Evolutionary conservation across 1,140 invertebrate species (phyloP), one percentile per base, ranked within the genome.

Genomic region (Sitophilus oryzae): DNA sequence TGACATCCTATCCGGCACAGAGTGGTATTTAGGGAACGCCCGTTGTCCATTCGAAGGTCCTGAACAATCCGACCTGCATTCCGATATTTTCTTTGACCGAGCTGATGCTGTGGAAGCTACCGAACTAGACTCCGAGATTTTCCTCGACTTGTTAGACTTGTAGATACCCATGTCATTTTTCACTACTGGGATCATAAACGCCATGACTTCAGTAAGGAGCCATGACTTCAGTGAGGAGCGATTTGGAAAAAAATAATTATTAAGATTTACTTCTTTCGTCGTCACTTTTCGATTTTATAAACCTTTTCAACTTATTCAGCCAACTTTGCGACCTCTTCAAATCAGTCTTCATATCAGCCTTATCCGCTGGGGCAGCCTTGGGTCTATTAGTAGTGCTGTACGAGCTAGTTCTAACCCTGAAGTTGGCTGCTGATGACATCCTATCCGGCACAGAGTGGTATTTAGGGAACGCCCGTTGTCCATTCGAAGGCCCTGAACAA

Each of bases 151-250:
- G 70, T 85, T 85, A 52, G 83, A 85, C 74, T 89, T 88, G 78
- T 92, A 92, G 69, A 92, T 91, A 71, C 91, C 86, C 78, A 86
- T 91, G 73, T 91, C 88, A 74, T 91, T 91, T 79, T 91, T 91
- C 70, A 92, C 82, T 56, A 92, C 88, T 22, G 89, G 89, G 86
- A 91, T 91, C 89, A 91, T 91, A 74, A 92, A 92, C 76, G 89
- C 89, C 89, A 92, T 92, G n/a, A n/a, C n/a, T n/a, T n/a, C n/a
- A n/a, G n/a, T n/a, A n/a, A n/a, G n/a, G n/a, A 30, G 11, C 25
- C 25, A 30, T 30, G 5, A 5, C 25, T 30, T 30, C 25, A 30
- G 5, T 30, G 25, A 30, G n/a, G n/a, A 30, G 25, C 5, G 25
- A 11, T 30, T 11, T 6, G 5, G 11, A 6, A 6, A 6, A 30